These are phyloP conservation scores for Mus spicilegus DNA, from an alignment of 2,113 vertebrate genomes.

Conservation along the genomic window DNA sequence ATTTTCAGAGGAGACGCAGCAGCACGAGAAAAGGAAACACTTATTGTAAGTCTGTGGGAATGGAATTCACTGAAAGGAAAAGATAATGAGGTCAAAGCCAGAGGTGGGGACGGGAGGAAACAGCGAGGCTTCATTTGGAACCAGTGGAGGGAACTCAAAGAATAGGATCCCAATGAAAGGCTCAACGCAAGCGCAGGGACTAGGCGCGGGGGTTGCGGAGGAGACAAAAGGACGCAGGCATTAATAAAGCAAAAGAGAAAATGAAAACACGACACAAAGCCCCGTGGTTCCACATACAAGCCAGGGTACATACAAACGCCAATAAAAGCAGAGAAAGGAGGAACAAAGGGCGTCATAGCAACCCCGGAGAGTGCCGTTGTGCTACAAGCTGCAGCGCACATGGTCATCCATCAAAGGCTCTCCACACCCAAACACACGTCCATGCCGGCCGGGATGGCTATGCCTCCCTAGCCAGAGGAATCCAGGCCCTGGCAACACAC, in stretches of 20 bases:
- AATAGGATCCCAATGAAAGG: background rate
- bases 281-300: background rate
- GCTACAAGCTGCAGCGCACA: background rate
- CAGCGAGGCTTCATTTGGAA: background rate
- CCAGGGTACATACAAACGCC: conserved; percentile 49
- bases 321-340: conserved; percentile 20
- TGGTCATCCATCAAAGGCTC: conserved; percentile 47
- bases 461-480: background rate
- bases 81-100: background rate
- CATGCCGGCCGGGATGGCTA: background rate
- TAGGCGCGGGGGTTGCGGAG: fast-evolving
- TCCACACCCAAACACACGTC: background rate
- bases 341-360: conserved; percentile 80
- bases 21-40: background rate
- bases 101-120: background rate
- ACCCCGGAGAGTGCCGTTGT: conserved; percentile 15
- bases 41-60: background rate
- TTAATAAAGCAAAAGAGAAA: background rate
- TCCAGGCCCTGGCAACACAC: background rate
- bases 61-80: background rate
- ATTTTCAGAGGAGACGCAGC: background rate
- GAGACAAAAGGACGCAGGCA: conserved; percentile 35
- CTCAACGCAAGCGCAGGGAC: background rate
- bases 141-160: background rate
- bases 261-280: conserved; percentile 17